Percentiles rank a stretch among this genome's conserved stretches.
Conservation (phyloP, 1,140 invertebrate species). For the Colletes gigas region DNA sequence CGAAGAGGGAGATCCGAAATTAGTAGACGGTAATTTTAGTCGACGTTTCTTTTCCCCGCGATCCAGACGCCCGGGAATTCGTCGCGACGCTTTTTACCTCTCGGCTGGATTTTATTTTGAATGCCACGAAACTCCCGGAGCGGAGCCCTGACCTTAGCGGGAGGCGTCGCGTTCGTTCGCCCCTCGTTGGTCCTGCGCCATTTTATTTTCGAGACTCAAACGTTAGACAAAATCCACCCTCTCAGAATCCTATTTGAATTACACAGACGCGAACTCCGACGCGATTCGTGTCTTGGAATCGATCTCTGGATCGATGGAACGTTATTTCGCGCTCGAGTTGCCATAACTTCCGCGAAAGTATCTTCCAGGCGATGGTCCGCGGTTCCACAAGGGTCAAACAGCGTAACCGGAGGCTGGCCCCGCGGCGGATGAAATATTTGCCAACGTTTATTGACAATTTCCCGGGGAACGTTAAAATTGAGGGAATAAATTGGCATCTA, state of each 20-base stretch:
- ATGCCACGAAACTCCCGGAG: background rate
- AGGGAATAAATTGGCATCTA: slow-evolving; percentile 15
- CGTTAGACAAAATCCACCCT: too few relatives aligned
- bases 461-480: slow-evolving; percentile 13
- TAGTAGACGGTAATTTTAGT: slow-evolving; percentile 32
- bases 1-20: background rate
- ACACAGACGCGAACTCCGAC: too few relatives aligned
- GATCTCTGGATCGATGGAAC: too few relatives aligned
- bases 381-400: background rate
- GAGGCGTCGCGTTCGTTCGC: slow-evolving; percentile 25
- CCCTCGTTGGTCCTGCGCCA: background rate
- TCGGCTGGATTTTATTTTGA: slow-evolving; percentile 34
- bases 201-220: too few relatives aligned
- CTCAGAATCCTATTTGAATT: too few relatives aligned
- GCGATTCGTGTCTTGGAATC: too few relatives aligned
- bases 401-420: background rate
- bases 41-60: slow-evolving; percentile 15
- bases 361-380: too few relatives aligned
- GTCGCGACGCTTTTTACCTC: background rate
- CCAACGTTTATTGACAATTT: slow-evolving; percentile 43
- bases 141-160: slow-evolving; percentile 21
- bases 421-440: slow-evolving; percentile 34
- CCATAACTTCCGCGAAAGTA: background rate
- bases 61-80: slow-evolving; percentile 16
- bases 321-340: background rate